Base-by-base conservation (phyloP, 2,113 vertebrate species). In the Brachypteracias leptosomus region DNA sequence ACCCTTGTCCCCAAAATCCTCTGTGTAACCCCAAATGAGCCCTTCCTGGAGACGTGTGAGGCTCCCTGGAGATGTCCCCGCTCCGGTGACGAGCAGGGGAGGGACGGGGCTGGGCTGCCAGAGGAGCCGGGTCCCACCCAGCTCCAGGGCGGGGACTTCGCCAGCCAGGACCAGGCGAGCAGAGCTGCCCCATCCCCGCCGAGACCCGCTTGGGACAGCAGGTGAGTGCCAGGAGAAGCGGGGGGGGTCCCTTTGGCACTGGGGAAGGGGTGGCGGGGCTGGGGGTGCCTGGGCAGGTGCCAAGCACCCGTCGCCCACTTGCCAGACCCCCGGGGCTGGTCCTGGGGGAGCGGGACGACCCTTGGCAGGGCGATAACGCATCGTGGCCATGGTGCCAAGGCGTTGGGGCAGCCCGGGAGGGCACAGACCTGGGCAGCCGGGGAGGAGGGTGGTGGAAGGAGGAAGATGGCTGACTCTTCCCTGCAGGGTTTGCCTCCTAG, bases 31-130 rank as follows among this genome's bases (percentile, higher is more conserved):
- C 52, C 59, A 21, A 5, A 52, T 1, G 38, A 2, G 44, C 44
- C 0, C 12, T 28, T 51, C 51, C 51, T 46, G 11, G 20, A 9
- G 0, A 6, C 2, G 11, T 5, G 1, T 0, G 25, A 36, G 25
- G 46, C 46, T 71, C 4, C 38, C 11, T 1, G 17, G 3, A 18
- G 15, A 44, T 3, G 8, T 61, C 49, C 21, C 19, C 6, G 54
- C 67, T 17, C 62, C 9, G 92, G 33, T 42, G 82, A 29, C 74
- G 78, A 73, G 88, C 85, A 90, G 77, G 26, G 76, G 67, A 73
- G 55, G 51, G 54, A 57, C 63, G 4, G 85, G 72, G 81, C 68
- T 54, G 77, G 38, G 33, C 7, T 16, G 40, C 51, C 4, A 46
- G 46, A 38, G 26, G 61, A 52, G n/a, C 24, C 2, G 46, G 25